Conservation (phyloP, 2,113 vertebrate genomes). For the Malaclemys terrapin region DNA sequence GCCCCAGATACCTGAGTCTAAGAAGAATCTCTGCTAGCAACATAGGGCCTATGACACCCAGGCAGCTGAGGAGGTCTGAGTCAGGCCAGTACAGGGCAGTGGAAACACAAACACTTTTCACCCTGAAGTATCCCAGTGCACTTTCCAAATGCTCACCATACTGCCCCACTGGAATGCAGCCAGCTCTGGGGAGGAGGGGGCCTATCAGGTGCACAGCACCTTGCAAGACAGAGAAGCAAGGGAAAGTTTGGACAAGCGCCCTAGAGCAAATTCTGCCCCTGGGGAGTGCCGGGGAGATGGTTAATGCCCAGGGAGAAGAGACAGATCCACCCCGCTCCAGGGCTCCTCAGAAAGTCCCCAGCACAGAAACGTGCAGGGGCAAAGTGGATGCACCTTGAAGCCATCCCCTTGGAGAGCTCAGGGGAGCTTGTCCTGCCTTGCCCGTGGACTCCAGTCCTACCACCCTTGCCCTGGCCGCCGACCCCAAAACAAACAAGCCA, state of each 20-base stretch:
- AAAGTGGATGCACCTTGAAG: neutral
- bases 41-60: neutral
- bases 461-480: neutral
- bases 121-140: too few species aligned
- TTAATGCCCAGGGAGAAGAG: neutral
- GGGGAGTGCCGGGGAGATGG: too few species aligned
- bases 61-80: neutral
- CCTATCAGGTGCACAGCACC: neutral
- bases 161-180: neutral
- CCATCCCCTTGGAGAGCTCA: neutral
- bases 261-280: neutral
- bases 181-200: neutral
- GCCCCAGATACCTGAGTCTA: neutral
- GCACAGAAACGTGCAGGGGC: neutral
- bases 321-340: neutral
- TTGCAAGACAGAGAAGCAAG: neutral
- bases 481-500: neutral
- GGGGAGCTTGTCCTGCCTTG: neutral
- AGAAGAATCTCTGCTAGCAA: neutral
- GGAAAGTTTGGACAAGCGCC: neutral
- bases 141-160: too few species aligned
- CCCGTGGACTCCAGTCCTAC: neutral
- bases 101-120: neutral
- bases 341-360: neutral
- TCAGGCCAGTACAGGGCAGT: neutral